Conservation (phyloP, 2,888 invertebrate genomes). For the Linnaemya tessellans region DNA sequence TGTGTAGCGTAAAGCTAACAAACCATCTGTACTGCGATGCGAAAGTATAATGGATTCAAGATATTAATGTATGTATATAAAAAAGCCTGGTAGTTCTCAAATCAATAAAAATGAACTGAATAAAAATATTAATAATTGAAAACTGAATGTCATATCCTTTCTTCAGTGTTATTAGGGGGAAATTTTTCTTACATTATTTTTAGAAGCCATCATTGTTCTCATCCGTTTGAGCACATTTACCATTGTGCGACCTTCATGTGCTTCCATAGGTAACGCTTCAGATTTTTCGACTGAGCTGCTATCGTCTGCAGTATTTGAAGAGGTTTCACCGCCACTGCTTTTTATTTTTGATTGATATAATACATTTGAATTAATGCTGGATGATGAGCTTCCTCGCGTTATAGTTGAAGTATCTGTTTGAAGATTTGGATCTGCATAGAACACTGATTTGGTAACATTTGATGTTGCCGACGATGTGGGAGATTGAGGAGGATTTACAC, state of each 20-base stretch:
- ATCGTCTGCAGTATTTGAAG: conserved; percentile 75
- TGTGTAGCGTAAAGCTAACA: no score
- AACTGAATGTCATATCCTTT: neutral
- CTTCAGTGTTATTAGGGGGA: neutral
- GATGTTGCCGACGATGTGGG: conserved; percentile 48
- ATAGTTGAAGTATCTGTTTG: conserved; percentile 54
- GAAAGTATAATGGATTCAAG: no score
- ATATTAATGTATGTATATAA: no score
- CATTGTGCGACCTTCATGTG: conserved; percentile 85
- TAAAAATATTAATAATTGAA: neutral
- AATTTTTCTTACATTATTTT: conserved; percentile 87
- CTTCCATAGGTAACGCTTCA: conserved; percentile 77
- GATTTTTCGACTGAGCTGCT: conserved; percentile 77
- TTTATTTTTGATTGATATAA: conserved; percentile 53
- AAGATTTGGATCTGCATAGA: conserved; percentile 76
- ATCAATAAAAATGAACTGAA: neutral
- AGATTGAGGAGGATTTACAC: conserved; percentile 66
- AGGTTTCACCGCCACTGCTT: conserved; percentile 64
- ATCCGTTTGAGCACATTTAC: conserved; percentile 94
- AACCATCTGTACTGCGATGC: no score
- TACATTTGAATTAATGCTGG: conserved; percentile 57
- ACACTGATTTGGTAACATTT: conserved; percentile 76
- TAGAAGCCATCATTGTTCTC: conserved; percentile 92
- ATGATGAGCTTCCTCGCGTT: conserved; percentile 63
- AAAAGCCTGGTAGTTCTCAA: no score